Percentiles rank a stretch among this genome's conserved stretches.
These are phyloP conservation scores for Zaprionus capensis DNA, from an alignment of 1,140 invertebrate genomes.

Conservation along the genomic window DNA sequence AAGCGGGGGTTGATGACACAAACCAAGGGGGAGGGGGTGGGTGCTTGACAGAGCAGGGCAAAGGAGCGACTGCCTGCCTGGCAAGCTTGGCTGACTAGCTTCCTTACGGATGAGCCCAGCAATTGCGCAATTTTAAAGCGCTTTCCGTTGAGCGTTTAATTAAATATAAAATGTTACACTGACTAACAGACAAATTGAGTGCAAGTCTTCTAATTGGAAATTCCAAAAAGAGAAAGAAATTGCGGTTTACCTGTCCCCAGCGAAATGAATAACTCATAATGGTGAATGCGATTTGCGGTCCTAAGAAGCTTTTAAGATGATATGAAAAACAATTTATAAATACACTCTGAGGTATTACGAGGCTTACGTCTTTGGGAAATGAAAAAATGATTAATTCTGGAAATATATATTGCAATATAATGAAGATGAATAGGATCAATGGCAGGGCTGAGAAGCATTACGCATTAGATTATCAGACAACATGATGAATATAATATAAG, in stretches of 20 bases:
- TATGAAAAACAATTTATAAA: constrained; percentile 2
- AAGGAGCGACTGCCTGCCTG: neutral
- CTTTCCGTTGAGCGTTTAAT: constrained; percentile 58
- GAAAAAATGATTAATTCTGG: neutral
- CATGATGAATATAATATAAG: too few relatives aligned
- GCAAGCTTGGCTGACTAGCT: neutral
- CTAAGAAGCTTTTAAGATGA: neutral
- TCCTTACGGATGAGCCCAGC: constrained; percentile 50
- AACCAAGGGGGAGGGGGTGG: neutral
- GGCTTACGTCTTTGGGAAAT: neutral
- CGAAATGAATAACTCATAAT: constrained; percentile 19
- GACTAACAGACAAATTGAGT: constrained; percentile 30
- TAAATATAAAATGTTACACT: constrained; percentile 64
- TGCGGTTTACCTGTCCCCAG: constrained; percentile 5
- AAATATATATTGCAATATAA: neutral
- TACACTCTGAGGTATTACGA: constrained; percentile 7
- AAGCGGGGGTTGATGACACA: constrained; percentile 1
- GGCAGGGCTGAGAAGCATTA: neutral
- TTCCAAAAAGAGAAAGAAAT: constrained; percentile 14
- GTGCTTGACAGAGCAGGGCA: neutral
- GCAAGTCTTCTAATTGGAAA: constrained; percentile 36
- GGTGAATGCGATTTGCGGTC: constrained; percentile 1
- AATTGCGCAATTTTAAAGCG: constrained; percentile 69
- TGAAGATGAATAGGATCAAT: neutral
- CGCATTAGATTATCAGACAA: too few relatives aligned